Evolutionary conservation across 2,113 vertebrate species (phyloP), one percentile per base, ranked within the genome.

Genomic region (Aphyosemion australe): DNA sequence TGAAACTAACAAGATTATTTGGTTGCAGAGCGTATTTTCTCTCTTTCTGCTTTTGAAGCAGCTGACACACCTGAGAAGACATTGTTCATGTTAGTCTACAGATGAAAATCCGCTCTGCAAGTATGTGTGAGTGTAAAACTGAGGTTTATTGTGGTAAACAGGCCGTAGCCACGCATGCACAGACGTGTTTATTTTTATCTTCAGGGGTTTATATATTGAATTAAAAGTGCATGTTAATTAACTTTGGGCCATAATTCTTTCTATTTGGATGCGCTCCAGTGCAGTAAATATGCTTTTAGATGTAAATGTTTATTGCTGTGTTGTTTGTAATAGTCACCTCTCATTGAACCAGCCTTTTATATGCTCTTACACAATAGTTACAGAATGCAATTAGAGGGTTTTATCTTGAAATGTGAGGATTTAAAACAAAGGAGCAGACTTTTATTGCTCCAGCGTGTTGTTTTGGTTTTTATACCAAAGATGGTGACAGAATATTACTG

Each of bases 1-100:
- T 72, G 48, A 79, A 90, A 86, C 84, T 78, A 80, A 88, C 80
- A 75, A 76, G 81, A 88, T 83, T 83, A 81, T 87, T 83, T 83
- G 57, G 72, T 49, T 72, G 68, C 42, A 55, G 26, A 42, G 34
- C n/a, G 11, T 12, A 53, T 49, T 5, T 9, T 46, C 48, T 65
- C 68, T 46, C 42, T 34, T 43, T 62, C n/a, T 21, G n/a, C 51
- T 56, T 61, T 57, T 65, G 4, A 71, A 72, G 32, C 61, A 8
- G 13, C 21, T 8, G 15, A 43, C 31, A 67, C 11, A 81, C 55
- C 52, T 74, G 37, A 52, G 19, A 68, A 49, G 39, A 65, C 15
- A 42, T 39, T 62, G 21, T 64, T 66, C 18, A 41, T 51, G 15
- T 61, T 19, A 32, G 42, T 49, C 20, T 49, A 47, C 53, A 71